A percentile compares a stretch with the other conserved stretches of the same genome.
phyloP scores from a whole-genome alignment of 2,113 vertebrate species.

The Aspiorhynchus laticeps region DNA sequence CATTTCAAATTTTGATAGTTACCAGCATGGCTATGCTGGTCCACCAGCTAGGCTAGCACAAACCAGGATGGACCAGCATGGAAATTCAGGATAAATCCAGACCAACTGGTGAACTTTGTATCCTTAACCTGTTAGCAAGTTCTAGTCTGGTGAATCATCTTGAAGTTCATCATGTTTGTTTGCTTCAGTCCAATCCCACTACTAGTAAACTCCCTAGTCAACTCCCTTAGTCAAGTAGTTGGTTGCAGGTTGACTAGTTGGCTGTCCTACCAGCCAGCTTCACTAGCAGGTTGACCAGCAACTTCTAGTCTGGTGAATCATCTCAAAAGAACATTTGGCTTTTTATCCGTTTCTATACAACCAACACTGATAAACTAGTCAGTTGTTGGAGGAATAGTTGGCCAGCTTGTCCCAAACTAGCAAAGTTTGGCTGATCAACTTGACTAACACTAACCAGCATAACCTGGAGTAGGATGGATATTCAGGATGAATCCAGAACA shows the following conservation, averaged over 20 bases:
- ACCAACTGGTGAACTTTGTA: neutral
- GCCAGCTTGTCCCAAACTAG: neutral
- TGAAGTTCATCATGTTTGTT: neutral
- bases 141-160: neutral
- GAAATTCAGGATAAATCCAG: neutral
- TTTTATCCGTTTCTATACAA: too few relatives aligned
- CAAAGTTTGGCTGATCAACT: neutral
- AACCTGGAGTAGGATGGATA: neutral
- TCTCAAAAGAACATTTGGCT: neutral
- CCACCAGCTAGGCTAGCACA: neutral
- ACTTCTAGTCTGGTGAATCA: neutral
- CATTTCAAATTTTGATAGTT: neutral
- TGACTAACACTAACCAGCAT: neutral
- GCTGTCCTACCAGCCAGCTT: neutral
- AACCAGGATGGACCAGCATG: neutral
- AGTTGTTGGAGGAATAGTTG: neutral
- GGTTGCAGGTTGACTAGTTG: neutral
- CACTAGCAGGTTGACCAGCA: neutral
- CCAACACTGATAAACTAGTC: too few relatives aligned
- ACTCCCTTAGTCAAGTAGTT: neutral
- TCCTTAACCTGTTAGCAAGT: neutral
- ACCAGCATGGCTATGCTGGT: neutral
- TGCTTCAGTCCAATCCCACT: neutral
- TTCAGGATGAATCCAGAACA: neutral
- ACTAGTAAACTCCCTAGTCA: neutral